Base-by-base conservation (phyloP, 1,140 invertebrate species). In the Drosophila bipectinata region DNA sequence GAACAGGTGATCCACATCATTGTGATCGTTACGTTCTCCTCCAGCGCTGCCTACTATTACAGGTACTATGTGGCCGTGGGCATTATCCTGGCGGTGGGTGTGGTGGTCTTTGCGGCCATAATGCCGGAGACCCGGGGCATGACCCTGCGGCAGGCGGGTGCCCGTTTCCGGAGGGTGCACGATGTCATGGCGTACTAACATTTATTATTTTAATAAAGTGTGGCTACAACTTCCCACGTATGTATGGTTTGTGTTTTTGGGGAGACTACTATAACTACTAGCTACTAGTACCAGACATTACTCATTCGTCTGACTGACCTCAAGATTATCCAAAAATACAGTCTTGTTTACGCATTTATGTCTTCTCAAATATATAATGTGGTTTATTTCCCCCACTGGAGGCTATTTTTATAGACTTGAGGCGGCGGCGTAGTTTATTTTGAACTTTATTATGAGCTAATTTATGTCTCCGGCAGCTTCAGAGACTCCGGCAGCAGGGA, bases 1-100 rank as follows among this genome's bases (percentile, higher is more conserved):
- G 80, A 91, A 37, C 79, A 90, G 26, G 32, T 76, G 30, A 68
- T 90, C 10, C 89, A 91, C 26, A 89, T 90, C 10, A 73, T 91
- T 34, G 71, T 80, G 2, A 90, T 91, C 8, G 60, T 56, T 4
- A 64, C 66, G 1, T 76, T 72, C 8, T 2, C 6, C 0, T 2
- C 3, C 2, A 24, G 9, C 0, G 2, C 44, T 0, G 15, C 60
- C 1, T 4, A 0, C 24, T 59, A 57, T 1, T 85, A 47, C 32
- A 9, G n/a, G 0, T 90, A 87, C 57, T 80, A 79, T 6, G 49
- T 90, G 45, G 61, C 51, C 10, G 79, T 78, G 7, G 88, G 88
- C 18, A 69, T 90, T 6, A 71, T 90, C 14, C 56, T 90, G 44
- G 51, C 76, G 0, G 30, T 90, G 18, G 59, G 68, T 4, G 10